A percentile compares a stretch with the other conserved stretches of the same genome.
phyloP scores from a whole-genome alignment of 2,113 vertebrate species.

The Ceyx margarethae region DNA sequence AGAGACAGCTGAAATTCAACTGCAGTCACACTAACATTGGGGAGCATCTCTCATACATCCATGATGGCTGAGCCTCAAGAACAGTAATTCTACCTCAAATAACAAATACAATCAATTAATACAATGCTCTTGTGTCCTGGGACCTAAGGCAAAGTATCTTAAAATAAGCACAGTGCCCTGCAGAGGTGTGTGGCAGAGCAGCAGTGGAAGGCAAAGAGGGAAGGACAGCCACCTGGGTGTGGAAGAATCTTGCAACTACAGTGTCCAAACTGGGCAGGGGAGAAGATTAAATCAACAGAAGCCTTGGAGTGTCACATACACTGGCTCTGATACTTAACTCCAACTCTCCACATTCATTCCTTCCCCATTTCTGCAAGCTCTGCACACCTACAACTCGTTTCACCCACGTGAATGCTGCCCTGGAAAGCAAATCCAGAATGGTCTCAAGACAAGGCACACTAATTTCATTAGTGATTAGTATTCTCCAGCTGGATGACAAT shows the following conservation, averaged over 20 bases:
- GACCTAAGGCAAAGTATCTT: not conserved
- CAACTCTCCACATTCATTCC: not conserved
- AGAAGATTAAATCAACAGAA: not conserved
- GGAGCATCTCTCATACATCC: not conserved
- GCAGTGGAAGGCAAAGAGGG: not conserved
- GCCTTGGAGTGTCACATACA: not conserved
- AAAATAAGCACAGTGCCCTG: not conserved
- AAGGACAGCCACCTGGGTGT: not conserved
- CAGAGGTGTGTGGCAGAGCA: not conserved
- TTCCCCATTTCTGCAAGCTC: rapidly evolving
- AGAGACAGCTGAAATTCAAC: not conserved
- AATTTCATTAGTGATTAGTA: not conserved
- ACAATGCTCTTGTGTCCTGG: not conserved
- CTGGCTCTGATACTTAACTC: not conserved
- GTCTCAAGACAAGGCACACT: not conserved
- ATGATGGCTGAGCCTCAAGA: not conserved
- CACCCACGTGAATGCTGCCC: not conserved
- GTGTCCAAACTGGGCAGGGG: not conserved
- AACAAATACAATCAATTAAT: not conserved
- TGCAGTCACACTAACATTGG: not conserved
- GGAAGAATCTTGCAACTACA: not conserved
- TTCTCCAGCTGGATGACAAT: not conserved
- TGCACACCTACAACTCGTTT: not conserved
- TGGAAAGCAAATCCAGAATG: not conserved
- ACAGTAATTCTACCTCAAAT: not conserved